Evolutionary conservation across 2,113 vertebrate genomes (phyloP).

Genomic region (Rhabdomys dilectus): DNA sequence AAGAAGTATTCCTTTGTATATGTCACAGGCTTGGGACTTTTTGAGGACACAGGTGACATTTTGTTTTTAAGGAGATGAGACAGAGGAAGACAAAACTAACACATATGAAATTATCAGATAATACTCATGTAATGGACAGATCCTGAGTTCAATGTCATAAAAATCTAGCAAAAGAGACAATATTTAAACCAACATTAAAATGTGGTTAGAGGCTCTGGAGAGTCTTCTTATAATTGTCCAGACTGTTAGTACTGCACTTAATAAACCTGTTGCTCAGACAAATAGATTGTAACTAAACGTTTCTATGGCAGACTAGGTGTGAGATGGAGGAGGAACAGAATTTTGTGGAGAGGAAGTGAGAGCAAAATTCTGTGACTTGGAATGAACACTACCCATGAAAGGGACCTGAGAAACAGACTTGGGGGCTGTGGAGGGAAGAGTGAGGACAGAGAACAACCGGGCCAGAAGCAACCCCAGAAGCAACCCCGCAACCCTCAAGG

Average conservation of each 20-base stretch:
- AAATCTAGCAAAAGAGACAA: not conserved
- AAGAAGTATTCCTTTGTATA: not conserved
- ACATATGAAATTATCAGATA: not conserved
- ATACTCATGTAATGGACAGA: not conserved
- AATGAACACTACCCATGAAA: not conserved
- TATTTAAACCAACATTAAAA: slow-evolving; percentile 28
- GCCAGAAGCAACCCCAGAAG: not conserved
- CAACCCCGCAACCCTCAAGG: not conserved
- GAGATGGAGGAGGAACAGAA: not conserved
- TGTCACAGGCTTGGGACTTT: not conserved
- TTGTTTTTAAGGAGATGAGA: slow-evolving; percentile 25
- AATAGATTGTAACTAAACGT: not conserved
- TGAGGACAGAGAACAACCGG: not conserved
- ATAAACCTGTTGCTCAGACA: not conserved
- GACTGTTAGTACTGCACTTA: not conserved
- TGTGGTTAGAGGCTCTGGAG: not conserved
- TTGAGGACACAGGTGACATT: not conserved
- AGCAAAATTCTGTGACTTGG: not conserved
- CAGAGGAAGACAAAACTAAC: slow-evolving; percentile 28
- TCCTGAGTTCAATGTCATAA: not conserved
- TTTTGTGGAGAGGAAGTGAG: not conserved
- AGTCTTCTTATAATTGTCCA: not conserved
- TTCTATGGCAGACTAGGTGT: not conserved
- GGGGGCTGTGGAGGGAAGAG: not conserved
- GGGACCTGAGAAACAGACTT: not conserved